These are phyloP conservation scores for Perizoma affinitatum DNA, from an alignment of 2,888 invertebrate species.

Conservation along the genomic window DNA sequence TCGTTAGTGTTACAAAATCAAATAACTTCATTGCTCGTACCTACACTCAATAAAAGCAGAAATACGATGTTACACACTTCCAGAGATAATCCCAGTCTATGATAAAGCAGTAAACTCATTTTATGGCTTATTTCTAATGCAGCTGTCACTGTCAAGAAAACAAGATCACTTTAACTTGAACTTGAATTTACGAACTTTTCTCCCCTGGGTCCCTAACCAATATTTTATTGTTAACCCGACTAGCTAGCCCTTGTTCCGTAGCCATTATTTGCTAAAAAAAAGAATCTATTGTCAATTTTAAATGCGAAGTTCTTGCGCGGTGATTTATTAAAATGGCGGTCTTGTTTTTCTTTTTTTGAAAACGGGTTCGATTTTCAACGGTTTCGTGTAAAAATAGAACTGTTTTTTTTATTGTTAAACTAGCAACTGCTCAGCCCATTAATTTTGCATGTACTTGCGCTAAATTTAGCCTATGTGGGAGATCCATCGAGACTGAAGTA, in stretches of 20 bases:
- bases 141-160: constrained; percentile 31
- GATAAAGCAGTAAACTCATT: constrained; percentile 38
- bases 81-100: constrained; percentile 36
- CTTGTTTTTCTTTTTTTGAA: constrained; percentile 48
- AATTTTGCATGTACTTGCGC: no score
- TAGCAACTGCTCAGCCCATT: background rate
- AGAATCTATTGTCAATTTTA: constrained; percentile 36
- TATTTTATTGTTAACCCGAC: constrained; percentile 53
- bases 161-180: constrained; percentile 23
- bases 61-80: constrained; percentile 32
- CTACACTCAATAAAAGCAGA: constrained; percentile 34
- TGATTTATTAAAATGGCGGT: constrained; percentile 54
- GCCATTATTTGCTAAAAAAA: constrained; percentile 65
- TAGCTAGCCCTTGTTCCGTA: constrained; percentile 56
- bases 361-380: constrained; percentile 54
- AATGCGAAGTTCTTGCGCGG: constrained; percentile 51
- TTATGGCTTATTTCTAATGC: constrained; percentile 30
- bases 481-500: no score
- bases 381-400: constrained; percentile 30
- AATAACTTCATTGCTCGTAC: constrained; percentile 40
- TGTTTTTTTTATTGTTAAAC: no score
- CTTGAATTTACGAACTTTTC: constrained; percentile 29
- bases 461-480: no score
- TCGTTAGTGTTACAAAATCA: constrained; percentile 30
- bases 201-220: constrained; percentile 43